Evolutionary conservation across 2,797 vertebrate genomes (phyloP).

Genomic region (Chaenodraco wilsoni): DNA sequence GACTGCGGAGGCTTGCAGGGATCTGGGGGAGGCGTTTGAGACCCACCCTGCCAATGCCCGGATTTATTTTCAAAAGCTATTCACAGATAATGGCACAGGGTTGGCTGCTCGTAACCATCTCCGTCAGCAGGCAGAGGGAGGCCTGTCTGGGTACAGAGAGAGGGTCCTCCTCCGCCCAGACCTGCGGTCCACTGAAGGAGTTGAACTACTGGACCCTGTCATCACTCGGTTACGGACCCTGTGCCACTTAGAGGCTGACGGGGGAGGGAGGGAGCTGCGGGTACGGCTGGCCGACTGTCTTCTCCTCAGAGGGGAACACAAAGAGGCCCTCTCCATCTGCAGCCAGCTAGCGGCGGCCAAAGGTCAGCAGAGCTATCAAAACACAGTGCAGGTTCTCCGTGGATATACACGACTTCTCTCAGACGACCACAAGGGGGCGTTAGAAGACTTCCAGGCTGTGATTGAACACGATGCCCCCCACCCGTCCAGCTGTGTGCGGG

Average conservation of each 20-base stretch:
- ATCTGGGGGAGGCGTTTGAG: conserved; percentile 88
- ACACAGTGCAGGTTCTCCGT: conserved; percentile 88
- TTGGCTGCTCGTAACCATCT: conserved; percentile 73
- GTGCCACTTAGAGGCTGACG: conserved; percentile 83
- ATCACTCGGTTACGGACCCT: conserved; percentile 85
- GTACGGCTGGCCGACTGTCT: conserved; percentile 91
- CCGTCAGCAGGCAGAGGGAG: conserved; percentile 84
- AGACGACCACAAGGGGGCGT: conserved; percentile 82
- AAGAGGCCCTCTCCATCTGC: conserved; percentile 86
- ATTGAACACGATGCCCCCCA: conserved; percentile 89
- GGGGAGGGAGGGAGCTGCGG: conserved; percentile 82
- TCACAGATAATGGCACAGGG: conserved; percentile 73
- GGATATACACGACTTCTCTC: conserved; percentile 90
- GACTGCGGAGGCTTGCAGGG: conserved; percentile 77
- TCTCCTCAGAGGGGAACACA: conserved; percentile 86
- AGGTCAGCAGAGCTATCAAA: conserved; percentile 84
- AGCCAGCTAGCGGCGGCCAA: conserved; percentile 84
- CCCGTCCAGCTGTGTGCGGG: conserved; percentile 90
- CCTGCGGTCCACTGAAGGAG: conserved; percentile 83
- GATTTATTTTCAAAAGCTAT: conserved; percentile 82
- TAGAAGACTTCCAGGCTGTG: conserved; percentile 92
- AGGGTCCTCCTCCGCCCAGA: conserved; percentile 83
- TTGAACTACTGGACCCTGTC: conserved; percentile 86
- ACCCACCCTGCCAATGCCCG: conserved; percentile 81
- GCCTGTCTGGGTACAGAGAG: conserved; percentile 86